These are phyloP conservation scores for Patella caerulea DNA, from an alignment of 2,888 invertebrate genomes.

Conservation along the genomic window DNA sequence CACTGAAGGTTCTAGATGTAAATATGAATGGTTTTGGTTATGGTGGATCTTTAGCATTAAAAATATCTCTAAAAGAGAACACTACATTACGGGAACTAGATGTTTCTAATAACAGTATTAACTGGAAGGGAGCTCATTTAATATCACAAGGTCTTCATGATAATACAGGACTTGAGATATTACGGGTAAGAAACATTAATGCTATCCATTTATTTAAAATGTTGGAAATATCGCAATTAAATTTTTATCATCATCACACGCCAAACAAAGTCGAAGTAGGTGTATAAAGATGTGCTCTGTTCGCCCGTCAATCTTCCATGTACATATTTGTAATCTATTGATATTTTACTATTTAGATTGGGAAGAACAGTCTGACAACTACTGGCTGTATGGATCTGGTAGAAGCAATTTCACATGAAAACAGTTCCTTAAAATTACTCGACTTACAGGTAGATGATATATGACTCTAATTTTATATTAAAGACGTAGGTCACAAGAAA, in stretches of 20 bases:
- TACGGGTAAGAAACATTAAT: slow-evolving; percentile 41
- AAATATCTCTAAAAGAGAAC: slow-evolving; percentile 49
- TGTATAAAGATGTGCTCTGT: too few relatives aligned
- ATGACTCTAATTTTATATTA: too few relatives aligned
- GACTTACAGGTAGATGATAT: slow-evolving; percentile 50
- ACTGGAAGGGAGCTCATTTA: slow-evolving; percentile 50
- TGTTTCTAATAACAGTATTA: slow-evolving; percentile 51
- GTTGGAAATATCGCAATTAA: background rate
- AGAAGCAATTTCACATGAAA: slow-evolving; percentile 43
- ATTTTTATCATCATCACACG: background rate
- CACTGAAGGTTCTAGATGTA: slow-evolving; percentile 44
- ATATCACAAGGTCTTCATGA: slow-evolving; percentile 48
- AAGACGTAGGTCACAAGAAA: too few relatives aligned
- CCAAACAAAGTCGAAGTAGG: too few relatives aligned
- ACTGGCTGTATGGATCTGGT: slow-evolving; percentile 63
- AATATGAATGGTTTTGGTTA: slow-evolving; percentile 61
- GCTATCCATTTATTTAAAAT: background rate
- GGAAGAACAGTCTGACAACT: slow-evolving; percentile 59
- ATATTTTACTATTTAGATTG: slow-evolving; percentile 41
- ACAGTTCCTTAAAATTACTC: slow-evolving; percentile 43
- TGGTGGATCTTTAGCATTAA: slow-evolving; percentile 56
- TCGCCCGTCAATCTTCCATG: too few relatives aligned
- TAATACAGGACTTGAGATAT: slow-evolving; percentile 45
- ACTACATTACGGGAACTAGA: slow-evolving; percentile 45
- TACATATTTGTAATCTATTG: too few relatives aligned